Base-by-base conservation (phyloP, 2,888 invertebrate species). In the Lasius fuliginosus region DNA sequence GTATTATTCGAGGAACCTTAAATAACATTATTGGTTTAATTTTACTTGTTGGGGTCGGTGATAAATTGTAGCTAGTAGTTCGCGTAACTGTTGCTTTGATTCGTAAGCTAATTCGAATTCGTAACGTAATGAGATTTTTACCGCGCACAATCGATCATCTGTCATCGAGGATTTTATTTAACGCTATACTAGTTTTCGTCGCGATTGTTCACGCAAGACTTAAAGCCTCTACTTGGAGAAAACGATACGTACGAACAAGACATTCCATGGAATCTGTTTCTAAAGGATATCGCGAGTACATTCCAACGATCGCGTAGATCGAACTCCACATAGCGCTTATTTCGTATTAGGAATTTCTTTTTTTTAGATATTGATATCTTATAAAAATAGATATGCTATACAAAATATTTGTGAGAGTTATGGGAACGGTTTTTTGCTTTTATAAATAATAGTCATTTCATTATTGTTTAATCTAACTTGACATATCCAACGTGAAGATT, bases 21-120 rank as follows among this genome's bases (percentile, higher is more conserved):
- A 15, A 56, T 27, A 68, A n/a, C 42, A 58, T 58, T 77, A 77
- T 67, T 79, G 46, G 27, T 27, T 60, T 81, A 81, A 64, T 73
- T 73, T 83, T 77, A 85, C 27, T 85, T 76, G 62, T 23, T 83
- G 75, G 85, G 82, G 23, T 82, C 68, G 82, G 85, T 85, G 56
- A 82, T 82, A 56, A 82, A 64, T 64, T 68, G n/a, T 85, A 85
- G 79, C 33, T 85, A 46, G 27, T 79, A 81, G n/a, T 60, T 81
- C 46, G 46, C 60, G 36, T 81, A 81, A 60, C 71, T 71, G n/a
- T 36, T 60, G 46, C 60, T 81, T 81, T 69, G 23, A 60, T 71
- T 46, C 46, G 27, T 81, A 62, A 81, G 36, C 33, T 49, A 46
- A 53, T 53, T 53, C 53, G 53, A 53, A 53, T n/a, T 53, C n/a